phyloP scores from a whole-genome alignment of 1,140 invertebrate species.

The Batillaria attramentaria region DNA sequence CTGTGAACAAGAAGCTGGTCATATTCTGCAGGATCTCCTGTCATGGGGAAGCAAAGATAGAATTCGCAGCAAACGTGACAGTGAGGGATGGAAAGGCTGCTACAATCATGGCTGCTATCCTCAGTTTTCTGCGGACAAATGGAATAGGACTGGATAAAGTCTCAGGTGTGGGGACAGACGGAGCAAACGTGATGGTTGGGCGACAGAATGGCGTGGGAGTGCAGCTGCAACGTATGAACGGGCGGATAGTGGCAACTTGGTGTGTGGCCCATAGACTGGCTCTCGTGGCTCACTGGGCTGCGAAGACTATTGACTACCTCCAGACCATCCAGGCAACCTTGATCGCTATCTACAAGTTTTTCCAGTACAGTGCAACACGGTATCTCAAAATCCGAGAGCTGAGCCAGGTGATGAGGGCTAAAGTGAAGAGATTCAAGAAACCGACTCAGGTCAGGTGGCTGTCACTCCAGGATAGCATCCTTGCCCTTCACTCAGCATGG shows the following conservation, averaged over 20 bases:
- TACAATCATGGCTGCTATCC: slow-evolving; percentile 15
- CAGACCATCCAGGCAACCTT: slow-evolving; percentile 23
- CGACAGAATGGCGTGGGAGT: slow-evolving; percentile 14
- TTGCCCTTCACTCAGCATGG: slow-evolving; percentile 27
- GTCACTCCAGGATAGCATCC: slow-evolving; percentile 28
- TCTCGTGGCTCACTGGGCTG: slow-evolving; percentile 23
- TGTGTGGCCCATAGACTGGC: slow-evolving; percentile 32
- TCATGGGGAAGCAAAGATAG: background rate
- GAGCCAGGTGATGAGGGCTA: slow-evolving; percentile 21
- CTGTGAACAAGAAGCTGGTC: slow-evolving; percentile 21
- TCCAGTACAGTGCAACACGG: slow-evolving; percentile 29
- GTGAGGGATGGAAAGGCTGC: slow-evolving; percentile 28
- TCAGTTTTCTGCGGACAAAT: background rate
- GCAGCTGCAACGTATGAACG: slow-evolving; percentile 18
- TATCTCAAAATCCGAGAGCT: slow-evolving; percentile 32
- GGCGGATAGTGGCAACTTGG: background rate
- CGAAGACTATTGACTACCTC: slow-evolving; percentile 27
- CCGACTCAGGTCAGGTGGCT: slow-evolving; percentile 36
- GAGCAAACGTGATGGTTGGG: slow-evolving; percentile 28
- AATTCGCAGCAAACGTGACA: slow-evolving; percentile 11
- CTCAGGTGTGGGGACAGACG: slow-evolving; percentile 26
- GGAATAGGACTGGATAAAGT: slow-evolving; percentile 18
- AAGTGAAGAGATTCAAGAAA: slow-evolving; percentile 35
- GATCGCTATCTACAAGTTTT: slow-evolving; percentile 9
- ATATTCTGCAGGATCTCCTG: slow-evolving; percentile 14